Evolutionary conservation across 2,797 vertebrate genomes (phyloP), one percentile per base, ranked within the genome.

Genomic region (Echiichthys vipera): DNA sequence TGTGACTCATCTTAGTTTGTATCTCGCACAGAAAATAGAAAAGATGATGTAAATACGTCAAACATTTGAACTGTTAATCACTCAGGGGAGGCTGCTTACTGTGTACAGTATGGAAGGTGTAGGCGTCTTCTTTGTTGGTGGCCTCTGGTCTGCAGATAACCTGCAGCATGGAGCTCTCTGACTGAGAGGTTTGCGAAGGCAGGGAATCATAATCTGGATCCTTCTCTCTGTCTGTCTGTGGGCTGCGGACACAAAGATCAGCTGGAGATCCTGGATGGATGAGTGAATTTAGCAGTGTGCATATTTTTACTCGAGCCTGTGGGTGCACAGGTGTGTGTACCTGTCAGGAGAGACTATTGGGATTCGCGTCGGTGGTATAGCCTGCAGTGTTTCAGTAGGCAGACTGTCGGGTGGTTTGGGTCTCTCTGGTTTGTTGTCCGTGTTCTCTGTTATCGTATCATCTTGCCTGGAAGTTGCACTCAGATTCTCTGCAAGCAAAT

Each of bases 151-250:
- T 96, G 80, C 97, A 98, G 93, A 99, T 97, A 86, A 99, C 96
- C 95, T 99, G 97, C 88, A 99, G 90, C 94, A 99, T 96, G 57
- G 97, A 98, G 84, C 97, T 98, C 82, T 99, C 98, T 51, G 97
- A 98, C 77, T 98, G 98, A 63, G 98, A 99, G 0, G 95, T 95
- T 73, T 95, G 95, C 20, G 96, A 98, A 10, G 95, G 95, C 47
- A 96, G 86, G 9, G 95, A 95, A 71, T 96, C 95, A 1, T 96
- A 96, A 78, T 95, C 95, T 2, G 95, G 94, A 76, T 96, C 95
- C 71, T 94, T 95, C 56, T 95, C 94, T 74, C 94, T 91, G 89
- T 95, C 94, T 8, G 94, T 95, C 88, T 96, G 94, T 18, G 94
- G 95, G 82, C 95, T 96, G 77, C 51, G 73, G 13, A 72, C 20